Conservation (phyloP, 2,888 invertebrate genomes). For the Camptogramma bilineatum region DNA sequence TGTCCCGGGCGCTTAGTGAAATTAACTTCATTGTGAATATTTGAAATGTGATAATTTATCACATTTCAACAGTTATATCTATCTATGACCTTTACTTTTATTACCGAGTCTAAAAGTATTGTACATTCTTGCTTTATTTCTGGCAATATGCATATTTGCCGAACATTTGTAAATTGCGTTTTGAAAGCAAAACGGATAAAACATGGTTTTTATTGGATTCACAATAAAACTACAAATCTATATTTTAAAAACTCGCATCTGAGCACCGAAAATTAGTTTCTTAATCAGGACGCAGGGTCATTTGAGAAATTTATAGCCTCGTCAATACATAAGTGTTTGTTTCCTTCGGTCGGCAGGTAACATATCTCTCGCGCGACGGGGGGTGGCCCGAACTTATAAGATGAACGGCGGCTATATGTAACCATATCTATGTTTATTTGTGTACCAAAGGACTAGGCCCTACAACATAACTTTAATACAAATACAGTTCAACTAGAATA, state of each 20-base stretch:
- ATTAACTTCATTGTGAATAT: not conserved
- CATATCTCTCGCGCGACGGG: conserved; percentile 75
- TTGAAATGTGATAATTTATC: too few species aligned
- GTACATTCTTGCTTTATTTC: not conserved
- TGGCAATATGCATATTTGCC: conserved; percentile 3
- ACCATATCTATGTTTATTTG: conserved; percentile 33
- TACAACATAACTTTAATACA: conserved; percentile 1
- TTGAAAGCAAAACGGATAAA: conserved; percentile 16
- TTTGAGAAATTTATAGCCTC: conserved; percentile 75
- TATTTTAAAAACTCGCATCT: conserved; percentile 55
- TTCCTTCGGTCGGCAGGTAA: conserved; percentile 76
- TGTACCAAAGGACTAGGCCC: conserved; percentile 14
- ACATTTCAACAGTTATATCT: not conserved
- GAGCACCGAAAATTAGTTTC: conserved; percentile 71
- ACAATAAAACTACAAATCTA: conserved; percentile 52
- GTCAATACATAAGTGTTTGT: conserved; percentile 76
- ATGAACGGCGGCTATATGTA: conserved; percentile 38
- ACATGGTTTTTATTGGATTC: conserved; percentile 31
- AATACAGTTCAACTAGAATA: not conserved
- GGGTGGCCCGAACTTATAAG: conserved; percentile 68
- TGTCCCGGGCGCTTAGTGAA: not conserved
- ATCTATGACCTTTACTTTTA: not conserved
- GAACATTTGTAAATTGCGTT: conserved; percentile 5
- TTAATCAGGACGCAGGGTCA: conserved; percentile 73
- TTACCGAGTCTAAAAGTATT: not conserved